A percentile compares a stretch with the other conserved stretches of the same genome.
Conservation (phyloP, 2,888 invertebrate genomes). For the Lomographa bimaculata region DNA sequence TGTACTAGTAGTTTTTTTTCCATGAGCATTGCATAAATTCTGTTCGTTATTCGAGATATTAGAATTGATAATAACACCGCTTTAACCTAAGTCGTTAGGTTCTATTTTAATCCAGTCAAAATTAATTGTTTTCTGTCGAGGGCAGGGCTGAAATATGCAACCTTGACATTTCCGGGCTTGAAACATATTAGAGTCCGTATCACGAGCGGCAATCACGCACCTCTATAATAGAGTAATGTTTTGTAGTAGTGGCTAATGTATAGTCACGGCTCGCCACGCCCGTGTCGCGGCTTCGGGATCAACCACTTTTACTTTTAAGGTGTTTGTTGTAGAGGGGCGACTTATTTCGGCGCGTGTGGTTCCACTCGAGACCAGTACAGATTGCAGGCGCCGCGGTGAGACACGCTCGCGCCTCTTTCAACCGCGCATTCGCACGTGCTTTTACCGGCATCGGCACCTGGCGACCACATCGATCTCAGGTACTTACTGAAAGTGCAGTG, state of each 20-base stretch:
- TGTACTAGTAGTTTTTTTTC: too few species aligned
- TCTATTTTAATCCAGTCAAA: conserved; percentile 21
- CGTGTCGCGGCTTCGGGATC: conserved; percentile 69
- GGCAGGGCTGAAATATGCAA: conserved; percentile 32
- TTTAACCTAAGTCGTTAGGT: conserved; percentile 17
- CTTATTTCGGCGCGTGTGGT: conserved; percentile 48
- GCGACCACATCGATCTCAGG: conserved; percentile 20
- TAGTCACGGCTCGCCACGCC: conserved; percentile 67
- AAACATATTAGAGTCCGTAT: conserved; percentile 41
- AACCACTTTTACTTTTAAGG: conserved; percentile 77
- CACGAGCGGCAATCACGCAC: conserved; percentile 51
- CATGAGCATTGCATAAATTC: too few species aligned
- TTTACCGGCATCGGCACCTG: conserved; percentile 36
- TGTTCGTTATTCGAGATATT: too few species aligned
- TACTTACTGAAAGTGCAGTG: conserved; percentile 31
- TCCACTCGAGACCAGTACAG: conserved; percentile 47
- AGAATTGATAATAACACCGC: neutral
- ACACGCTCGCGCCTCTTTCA: conserved; percentile 49
- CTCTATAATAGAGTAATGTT: conserved; percentile 50
- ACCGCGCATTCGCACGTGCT: conserved; percentile 46
- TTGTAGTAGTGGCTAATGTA: conserved; percentile 35
- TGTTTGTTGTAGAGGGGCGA: conserved; percentile 60
- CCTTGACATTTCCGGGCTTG: conserved; percentile 55
- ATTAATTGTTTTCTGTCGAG: conserved; percentile 32
- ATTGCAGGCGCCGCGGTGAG: conserved; percentile 45